Conservation (phyloP, 2,888 invertebrate genomes). For the Coenonympha arcania region DNA sequence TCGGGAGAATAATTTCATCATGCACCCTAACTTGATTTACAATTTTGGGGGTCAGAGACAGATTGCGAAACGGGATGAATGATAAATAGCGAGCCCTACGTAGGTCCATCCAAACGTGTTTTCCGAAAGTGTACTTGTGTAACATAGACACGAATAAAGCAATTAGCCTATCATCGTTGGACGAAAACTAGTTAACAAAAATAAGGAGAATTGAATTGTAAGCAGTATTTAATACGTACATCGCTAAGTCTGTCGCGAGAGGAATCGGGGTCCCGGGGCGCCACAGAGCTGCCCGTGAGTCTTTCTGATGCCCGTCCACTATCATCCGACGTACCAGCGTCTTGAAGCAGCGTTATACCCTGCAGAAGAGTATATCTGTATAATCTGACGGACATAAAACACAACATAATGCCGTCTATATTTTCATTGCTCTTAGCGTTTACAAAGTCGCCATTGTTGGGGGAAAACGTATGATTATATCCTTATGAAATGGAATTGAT, state of each 20-base stretch:
- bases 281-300: slow-evolving; percentile 83
- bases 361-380: slow-evolving; percentile 59
- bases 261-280: slow-evolving; percentile 85
- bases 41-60: slow-evolving; percentile 7
- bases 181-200: slow-evolving; percentile 11
- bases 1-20: slow-evolving; percentile 17
- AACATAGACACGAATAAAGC: slow-evolving; percentile 20
- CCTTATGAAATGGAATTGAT: slow-evolving; percentile 26
- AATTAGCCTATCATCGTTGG: slow-evolving; percentile 6
- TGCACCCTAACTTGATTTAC: slow-evolving; percentile 16
- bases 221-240: slow-evolving; percentile 74
- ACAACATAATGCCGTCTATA: slow-evolving; percentile 10
- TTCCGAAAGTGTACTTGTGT: slow-evolving; percentile 10
- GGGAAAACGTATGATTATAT: slow-evolving; percentile 36
- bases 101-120: slow-evolving; percentile 3
- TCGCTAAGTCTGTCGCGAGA: slow-evolving; percentile 89
- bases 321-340: slow-evolving; percentile 89
- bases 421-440: not conserved
- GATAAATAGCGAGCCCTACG: slow-evolving; percentile 11
- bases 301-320: slow-evolving; percentile 87
- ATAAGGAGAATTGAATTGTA: slow-evolving; percentile 10
- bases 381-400: slow-evolving; percentile 28
- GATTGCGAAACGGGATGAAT: slow-evolving; percentile 14
- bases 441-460: not conserved
- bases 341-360: slow-evolving; percentile 82